Percentiles rank a stretch among this genome's conserved stretches.
These are phyloP conservation scores for Rhabditoides inermis DNA, from an alignment of 2,888 invertebrate species.

Conservation along the genomic window DNA sequence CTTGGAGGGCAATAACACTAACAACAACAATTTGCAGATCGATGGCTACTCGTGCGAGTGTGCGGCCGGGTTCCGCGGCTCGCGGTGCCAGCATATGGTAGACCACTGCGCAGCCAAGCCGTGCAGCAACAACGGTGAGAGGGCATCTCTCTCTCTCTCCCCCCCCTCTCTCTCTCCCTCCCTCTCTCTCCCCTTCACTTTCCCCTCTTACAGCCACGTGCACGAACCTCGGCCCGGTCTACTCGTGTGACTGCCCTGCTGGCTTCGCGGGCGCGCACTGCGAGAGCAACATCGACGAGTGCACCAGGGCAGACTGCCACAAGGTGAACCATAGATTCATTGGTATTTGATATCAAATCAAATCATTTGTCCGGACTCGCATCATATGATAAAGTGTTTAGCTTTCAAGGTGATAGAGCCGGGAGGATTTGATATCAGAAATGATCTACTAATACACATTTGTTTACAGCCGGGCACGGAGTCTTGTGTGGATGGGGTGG, in stretches of 20 bases:
- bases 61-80: constrained; percentile 86
- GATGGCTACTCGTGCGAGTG: constrained; percentile 71
- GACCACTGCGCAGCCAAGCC: constrained; percentile 76
- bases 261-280: constrained; percentile 80
- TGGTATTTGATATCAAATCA: no score
- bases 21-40: constrained; percentile 13
- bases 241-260: constrained; percentile 81
- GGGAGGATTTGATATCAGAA: no score
- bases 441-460: no score
- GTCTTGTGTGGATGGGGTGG: constrained; percentile 70
- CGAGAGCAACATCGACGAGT: constrained; percentile 85
- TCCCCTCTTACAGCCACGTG: constrained; percentile 33
- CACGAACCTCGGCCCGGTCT: constrained; percentile 80
- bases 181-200: not conserved
- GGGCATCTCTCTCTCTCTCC: no score
- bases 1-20: constrained; percentile 50
- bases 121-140: constrained; percentile 44
- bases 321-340: no score
- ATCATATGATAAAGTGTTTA: no score
- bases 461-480: constrained; percentile 81
- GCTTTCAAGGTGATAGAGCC: no score
- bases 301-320: no score
- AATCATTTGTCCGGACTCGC: no score
- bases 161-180: no score
- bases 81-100: constrained; percentile 74